Percentiles rank a stretch among this genome's conserved stretches.
phyloP scores from a whole-genome alignment of 2,888 invertebrate genomes.

The Geotrupes spiniger region DNA sequence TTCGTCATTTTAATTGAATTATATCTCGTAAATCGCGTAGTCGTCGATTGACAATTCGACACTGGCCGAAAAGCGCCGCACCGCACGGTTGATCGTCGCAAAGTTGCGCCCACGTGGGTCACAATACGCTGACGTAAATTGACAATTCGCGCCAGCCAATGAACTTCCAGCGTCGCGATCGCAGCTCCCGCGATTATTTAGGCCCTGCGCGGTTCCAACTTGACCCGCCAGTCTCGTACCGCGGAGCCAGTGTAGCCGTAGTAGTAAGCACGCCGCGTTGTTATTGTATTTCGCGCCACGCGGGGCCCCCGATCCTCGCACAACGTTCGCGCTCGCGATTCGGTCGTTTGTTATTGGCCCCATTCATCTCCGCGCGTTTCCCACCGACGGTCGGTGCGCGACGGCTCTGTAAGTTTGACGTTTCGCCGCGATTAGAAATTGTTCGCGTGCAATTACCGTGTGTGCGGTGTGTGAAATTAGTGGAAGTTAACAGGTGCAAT shows the following conservation, averaged over 20 bases:
- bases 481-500: too few relatives aligned
- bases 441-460: too few relatives aligned
- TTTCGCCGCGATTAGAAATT: too few relatives aligned
- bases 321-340: too few relatives aligned
- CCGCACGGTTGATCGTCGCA: background rate
- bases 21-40: too few relatives aligned
- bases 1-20: too few relatives aligned
- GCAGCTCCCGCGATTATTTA: slow-evolving; percentile 16
- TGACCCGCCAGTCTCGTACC: slow-evolving; percentile 13
- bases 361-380: background rate
- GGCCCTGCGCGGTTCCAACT: background rate
- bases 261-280: slow-evolving; percentile 2
- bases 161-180: slow-evolving; percentile 15
- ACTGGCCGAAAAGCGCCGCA: background rate
- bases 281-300: slow-evolving; percentile 6
- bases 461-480: too few relatives aligned
- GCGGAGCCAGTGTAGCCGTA: background rate
- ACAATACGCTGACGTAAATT: slow-evolving; percentile 12
- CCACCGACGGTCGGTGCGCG: background rate
- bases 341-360: background rate
- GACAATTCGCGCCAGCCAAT: slow-evolving; percentile 16
- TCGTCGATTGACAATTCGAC: too few relatives aligned
- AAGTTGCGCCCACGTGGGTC: slow-evolving; percentile 9
- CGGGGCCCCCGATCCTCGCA: too few relatives aligned
- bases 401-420: background rate